phyloP scores from a whole-genome alignment of 2,888 invertebrate species.

The Caenorhabditis sp. region DNA sequence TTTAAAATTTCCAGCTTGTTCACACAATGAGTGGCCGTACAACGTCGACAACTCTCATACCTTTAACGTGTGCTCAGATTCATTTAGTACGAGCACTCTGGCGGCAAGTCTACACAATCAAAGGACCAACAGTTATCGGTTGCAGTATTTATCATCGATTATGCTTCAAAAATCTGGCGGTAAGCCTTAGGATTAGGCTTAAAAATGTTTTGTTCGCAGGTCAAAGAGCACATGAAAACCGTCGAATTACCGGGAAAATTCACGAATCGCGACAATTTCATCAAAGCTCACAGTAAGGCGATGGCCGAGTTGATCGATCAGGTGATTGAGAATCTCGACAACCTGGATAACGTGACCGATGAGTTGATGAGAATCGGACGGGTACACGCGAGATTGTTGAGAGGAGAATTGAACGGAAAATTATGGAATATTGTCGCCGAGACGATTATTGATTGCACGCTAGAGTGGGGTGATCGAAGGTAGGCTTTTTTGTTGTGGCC shows the following conservation, averaged over 20 bases:
- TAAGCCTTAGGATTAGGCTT: constrained; percentile 6
- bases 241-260: constrained; percentile 61
- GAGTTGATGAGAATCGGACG: constrained; percentile 63
- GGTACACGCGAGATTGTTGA: constrained; percentile 60
- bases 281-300: constrained; percentile 66
- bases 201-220: constrained; percentile 16
- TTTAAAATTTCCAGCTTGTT: constrained; percentile 46
- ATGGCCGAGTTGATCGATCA: constrained; percentile 67
- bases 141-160: constrained; percentile 66
- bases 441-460: constrained; percentile 69
- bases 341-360: constrained; percentile 60
- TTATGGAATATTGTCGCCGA: constrained; percentile 69
- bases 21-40: constrained; percentile 55
- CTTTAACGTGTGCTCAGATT: constrained; percentile 67
- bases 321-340: constrained; percentile 67
- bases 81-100: constrained; percentile 63
- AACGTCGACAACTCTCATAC: constrained; percentile 66
- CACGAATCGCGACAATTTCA: constrained; percentile 65
- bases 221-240: constrained; percentile 65
- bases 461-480: constrained; percentile 70
- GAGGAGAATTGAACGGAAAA: constrained; percentile 66
- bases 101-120: constrained; percentile 53
- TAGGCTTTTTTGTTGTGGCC: constrained; percentile 1
- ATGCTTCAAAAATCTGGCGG: constrained; percentile 67
- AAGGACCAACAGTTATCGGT: constrained; percentile 70